These are phyloP conservation scores for Rotaria magnacalcarata DNA, from an alignment of 2,888 invertebrate species.

Conservation along the genomic window DNA sequence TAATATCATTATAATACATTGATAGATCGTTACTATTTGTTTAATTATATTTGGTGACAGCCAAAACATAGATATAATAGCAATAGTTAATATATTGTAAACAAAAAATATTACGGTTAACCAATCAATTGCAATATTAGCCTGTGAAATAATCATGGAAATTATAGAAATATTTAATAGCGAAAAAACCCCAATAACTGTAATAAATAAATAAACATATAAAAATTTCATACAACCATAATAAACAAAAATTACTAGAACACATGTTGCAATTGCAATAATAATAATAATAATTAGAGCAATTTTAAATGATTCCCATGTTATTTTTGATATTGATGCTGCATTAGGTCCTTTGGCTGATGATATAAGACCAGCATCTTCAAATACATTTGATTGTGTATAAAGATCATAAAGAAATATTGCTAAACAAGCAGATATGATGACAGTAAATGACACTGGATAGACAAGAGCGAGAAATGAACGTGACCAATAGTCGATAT, in stretches of 20 bases:
- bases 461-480: constrained; percentile 23
- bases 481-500: constrained; percentile 36
- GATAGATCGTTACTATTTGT: neutral
- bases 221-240: neutral
- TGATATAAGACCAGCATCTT: constrained; percentile 14
- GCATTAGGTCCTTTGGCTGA: neutral
- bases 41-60: constrained; percentile 9
- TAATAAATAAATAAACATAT: constrained; percentile 15
- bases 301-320: neutral
- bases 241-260: constrained; percentile 25
- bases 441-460: constrained; percentile 16
- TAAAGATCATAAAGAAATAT: constrained; percentile 1
- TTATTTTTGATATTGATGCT: neutral
- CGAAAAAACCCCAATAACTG: neutral
- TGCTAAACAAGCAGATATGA: neutral
- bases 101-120: neutral
- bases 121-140: constrained; percentile 3
- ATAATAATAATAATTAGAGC: neutral
- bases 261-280: neutral
- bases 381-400: constrained; percentile 5
- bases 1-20: constrained; percentile 25
- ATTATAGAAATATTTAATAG: neutral
- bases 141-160: constrained; percentile 7
- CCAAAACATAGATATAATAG: constrained; percentile 1
- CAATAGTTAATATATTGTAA: neutral